Conservation (phyloP, 2,888 invertebrate species). For the Thereva nobilitata region DNA sequence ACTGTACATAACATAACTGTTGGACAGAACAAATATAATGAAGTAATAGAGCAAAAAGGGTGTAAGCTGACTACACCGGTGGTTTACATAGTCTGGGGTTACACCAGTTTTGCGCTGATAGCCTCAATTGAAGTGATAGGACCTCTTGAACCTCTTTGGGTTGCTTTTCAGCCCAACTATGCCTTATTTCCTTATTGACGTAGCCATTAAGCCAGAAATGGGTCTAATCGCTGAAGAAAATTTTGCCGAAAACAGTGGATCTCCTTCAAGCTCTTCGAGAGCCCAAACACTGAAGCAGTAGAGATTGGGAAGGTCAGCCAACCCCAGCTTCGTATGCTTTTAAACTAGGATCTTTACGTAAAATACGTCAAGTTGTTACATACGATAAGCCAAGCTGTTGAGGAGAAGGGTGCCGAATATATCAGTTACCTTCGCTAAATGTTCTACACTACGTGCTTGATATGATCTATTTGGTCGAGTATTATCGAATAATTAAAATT, state of each 20-base stretch:
- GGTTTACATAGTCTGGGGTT: too few species aligned
- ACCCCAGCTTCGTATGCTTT: slow-evolving; percentile 25
- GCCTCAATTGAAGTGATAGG: too few species aligned
- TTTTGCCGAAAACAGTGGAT: background rate
- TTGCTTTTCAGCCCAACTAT: background rate
- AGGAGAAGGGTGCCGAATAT: too few species aligned
- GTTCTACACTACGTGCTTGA: too few species aligned
- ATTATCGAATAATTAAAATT: too few species aligned
- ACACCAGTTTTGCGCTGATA: too few species aligned
- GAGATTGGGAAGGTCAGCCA: background rate
- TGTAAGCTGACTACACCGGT: too few species aligned
- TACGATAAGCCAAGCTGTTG: slow-evolving; percentile 10
- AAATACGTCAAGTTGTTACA: slow-evolving; percentile 22
- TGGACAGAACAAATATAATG: too few species aligned
- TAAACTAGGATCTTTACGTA: slow-evolving; percentile 17
- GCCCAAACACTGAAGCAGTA: background rate
- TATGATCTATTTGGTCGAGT: too few species aligned
- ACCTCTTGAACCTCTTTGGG: background rate
- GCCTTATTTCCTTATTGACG: background rate
- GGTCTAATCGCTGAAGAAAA: background rate
- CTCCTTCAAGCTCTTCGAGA: background rate
- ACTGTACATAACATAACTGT: too few species aligned
- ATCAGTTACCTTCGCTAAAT: too few species aligned
- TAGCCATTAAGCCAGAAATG: background rate
- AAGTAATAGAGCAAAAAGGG: too few species aligned